Base-by-base conservation (phyloP, 2,113 vertebrate genomes). In the Elgaria multicarinata region DNA sequence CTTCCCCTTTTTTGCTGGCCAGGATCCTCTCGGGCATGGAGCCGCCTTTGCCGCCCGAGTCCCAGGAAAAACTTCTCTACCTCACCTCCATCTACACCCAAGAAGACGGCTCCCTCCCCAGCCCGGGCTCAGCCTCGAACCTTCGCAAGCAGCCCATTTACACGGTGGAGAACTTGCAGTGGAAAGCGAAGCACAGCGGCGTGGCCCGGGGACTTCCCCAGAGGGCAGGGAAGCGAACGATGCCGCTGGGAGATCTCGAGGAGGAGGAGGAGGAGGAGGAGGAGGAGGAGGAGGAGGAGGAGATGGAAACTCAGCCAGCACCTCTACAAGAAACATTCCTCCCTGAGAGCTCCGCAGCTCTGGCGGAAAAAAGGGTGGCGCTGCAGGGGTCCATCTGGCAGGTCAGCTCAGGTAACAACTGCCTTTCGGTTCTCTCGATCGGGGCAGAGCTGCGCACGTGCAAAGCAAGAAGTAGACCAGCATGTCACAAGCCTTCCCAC, bases 1-100 rank as follows among this genome's bases (percentile, higher is more conserved):
- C 69, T 74, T 0, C 2, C 50, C 13, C 80, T 55, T 46, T 91
- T n/a, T 66, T 62, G 36, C 22, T 39, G 24, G 75, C 88, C 86
- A 98, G 98, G 89, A 97, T 99, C 94, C 97, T 99, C 94, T 96
- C 97, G 46, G 97, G 98, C 92, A 98, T 98, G 98, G 98, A 97
- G 72, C 97, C 98, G 81, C 96, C 97, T 4, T 93, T 99, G 72
- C 96, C 98, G 5, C 90, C 93, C 24, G 95, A 97, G 46, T 98
- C 98, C 0, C 97, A 97, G 77, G 96, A 98, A 93, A 98, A 97
- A 89, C 96, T 99, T 75, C 96, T 99, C 39, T 97, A 94, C 88
- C 98, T 99, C 16, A 97, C 98, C 95, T 97, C 97, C 16, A 98
- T 99, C 96, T 99, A 99, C 96, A 99, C 98, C 0, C 98, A 98